Evolutionary conservation across 2,797 vertebrate genomes (phyloP).

Genomic region (Mormyrus proboscirostris): DNA sequence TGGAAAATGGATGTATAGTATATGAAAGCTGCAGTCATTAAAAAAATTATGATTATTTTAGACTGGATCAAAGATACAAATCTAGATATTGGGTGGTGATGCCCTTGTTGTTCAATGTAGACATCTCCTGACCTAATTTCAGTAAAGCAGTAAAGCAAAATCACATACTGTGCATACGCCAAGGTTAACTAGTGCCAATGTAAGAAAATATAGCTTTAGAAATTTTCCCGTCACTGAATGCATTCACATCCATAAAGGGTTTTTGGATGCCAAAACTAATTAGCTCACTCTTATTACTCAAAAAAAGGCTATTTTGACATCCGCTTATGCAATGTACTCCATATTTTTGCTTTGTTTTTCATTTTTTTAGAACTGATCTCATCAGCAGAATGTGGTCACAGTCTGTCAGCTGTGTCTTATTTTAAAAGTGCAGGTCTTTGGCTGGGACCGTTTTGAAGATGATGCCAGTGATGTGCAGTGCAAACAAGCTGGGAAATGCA

Average conservation of each 20-base stretch:
- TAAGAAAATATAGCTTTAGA: background rate
- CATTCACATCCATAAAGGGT: background rate
- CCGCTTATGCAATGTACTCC: background rate
- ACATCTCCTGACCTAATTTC: background rate
- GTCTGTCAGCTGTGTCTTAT: background rate
- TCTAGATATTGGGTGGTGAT: background rate
- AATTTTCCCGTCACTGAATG: background rate
- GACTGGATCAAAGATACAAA: background rate
- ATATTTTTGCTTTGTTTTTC: background rate
- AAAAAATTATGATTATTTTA: background rate
- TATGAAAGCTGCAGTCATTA: background rate
- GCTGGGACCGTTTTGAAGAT: background rate
- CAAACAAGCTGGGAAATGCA: background rate
- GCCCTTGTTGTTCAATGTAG: background rate
- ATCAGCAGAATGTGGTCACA: constrained; percentile 5
- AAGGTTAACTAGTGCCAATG: background rate
- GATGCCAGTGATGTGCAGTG: background rate
- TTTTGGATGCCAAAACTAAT: background rate
- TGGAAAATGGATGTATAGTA: background rate
- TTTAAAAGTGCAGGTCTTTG: background rate
- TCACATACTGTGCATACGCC: background rate
- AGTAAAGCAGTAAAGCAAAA: background rate
- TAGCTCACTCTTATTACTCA: background rate
- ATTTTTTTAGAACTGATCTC: background rate
- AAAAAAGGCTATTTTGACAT: background rate